phyloP scores from a whole-genome alignment of 2,797 vertebrate species.

The Tamandua tetradactyla region DNA sequence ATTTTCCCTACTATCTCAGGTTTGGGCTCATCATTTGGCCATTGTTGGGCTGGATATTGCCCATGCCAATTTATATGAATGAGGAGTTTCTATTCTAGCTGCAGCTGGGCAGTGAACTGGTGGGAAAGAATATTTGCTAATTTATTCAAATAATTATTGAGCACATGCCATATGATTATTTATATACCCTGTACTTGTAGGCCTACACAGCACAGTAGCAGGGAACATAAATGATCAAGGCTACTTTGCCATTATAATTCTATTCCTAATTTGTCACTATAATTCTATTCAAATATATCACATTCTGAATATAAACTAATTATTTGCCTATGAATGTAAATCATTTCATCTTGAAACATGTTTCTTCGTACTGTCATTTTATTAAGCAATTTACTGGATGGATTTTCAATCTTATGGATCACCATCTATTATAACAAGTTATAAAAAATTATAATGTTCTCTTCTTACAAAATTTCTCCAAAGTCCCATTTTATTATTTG shows the following conservation, averaged over 20 bases:
- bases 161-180: neutral
- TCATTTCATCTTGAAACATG: neutral
- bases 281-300: slow-evolving; percentile 3
- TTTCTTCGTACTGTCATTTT: neutral
- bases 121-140: slow-evolving; percentile 35
- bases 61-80: neutral
- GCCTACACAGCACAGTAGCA: neutral
- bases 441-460: neutral
- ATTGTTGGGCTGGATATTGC: neutral
- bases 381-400: neutral
- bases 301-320: slow-evolving; percentile 27
- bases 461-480: neutral
- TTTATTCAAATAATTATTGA: slow-evolving; percentile 7
- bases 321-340: neutral
- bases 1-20: neutral
- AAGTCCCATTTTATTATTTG: slow-evolving; percentile 41
- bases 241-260: neutral
- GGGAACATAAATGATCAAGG: slow-evolving; percentile 23
- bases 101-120: neutral
- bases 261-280: slow-evolving; percentile 12
- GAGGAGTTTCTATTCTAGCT: neutral
- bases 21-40: neutral
- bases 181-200: neutral
- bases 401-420: neutral
- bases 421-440: neutral